Percentiles rank a stretch among this genome's conserved stretches.
Evolutionary conservation across 2,113 vertebrate species (phyloP).

Genomic region (Fregata magnificens): DNA sequence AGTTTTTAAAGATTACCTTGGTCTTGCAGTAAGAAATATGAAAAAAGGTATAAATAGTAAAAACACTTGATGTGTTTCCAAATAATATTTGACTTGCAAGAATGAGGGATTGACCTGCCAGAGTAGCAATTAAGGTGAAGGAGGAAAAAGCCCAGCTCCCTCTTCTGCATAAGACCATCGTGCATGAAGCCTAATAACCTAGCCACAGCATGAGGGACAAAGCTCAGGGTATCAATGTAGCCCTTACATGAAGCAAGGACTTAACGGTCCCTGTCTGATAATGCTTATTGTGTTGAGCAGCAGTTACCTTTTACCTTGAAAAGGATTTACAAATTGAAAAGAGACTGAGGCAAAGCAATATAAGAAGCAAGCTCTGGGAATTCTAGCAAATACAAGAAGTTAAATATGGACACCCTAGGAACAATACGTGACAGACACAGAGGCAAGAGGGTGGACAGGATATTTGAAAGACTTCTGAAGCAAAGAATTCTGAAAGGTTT

Average conservation of each 20-base stretch:
- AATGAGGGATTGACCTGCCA: neutral
- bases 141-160: neutral
- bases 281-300: neutral
- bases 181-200: neutral
- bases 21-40: neutral
- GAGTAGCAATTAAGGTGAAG: neutral
- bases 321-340: neutral
- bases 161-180: neutral
- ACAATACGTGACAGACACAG: accelerated
- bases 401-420: neutral
- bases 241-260: neutral
- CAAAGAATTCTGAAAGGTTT: neutral
- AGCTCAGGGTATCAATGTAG: neutral
- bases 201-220: neutral
- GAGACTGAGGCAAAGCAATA: neutral
- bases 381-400: neutral
- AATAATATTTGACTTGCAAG: neutral
- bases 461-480: neutral
- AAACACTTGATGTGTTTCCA: neutral
- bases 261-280: neutral
- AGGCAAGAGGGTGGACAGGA: neutral
- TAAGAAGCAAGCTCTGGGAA: neutral
- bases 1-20: neutral
- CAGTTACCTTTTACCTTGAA: neutral
- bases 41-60: neutral